Evolutionary conservation across 1,140 invertebrate species (phyloP), one percentile per base, ranked within the genome.

Genomic region (Lucilia cuprina): DNA sequence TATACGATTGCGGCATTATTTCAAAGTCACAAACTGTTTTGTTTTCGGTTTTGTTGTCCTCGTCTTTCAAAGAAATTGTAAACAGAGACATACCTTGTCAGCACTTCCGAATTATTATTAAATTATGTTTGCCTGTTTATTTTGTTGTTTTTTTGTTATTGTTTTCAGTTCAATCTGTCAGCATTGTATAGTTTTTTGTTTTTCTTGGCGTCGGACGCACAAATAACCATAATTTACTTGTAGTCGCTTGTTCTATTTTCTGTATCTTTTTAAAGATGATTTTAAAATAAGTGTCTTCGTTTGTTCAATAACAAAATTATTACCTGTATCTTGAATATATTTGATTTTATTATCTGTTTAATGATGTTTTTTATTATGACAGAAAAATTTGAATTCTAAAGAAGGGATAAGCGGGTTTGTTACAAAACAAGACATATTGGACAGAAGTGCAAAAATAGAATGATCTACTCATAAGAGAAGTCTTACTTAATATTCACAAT

Each of bases 41-140:
- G 13, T 35, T 70, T 70, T 80, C 17, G 21, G 49, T 78, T 5
- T 25, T 9, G 34, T 13, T 8, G n/a, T 80, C 49, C 77, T 80
- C 65, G 25, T 30, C 25, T 70, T 70, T 17, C n/a, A n/a, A n/a
- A 60, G 65, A 70, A 70, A 70, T 70, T 80, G 77, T 80, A 80
- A 80, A 80, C 77, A 49, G 41, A 80, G 77, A 80, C 77, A 80
- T 80, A 80, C 77, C n/a, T 49, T 80, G 77, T 80, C 77, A 80
- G 77, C 77, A 80, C 77, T 80, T 80, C 77, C 77, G 77, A 80
- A 80, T 80, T 80, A 80, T 80, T 80, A 21, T 25, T 49, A 80
- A 80, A 80, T 50, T 49, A 80, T 80, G 77, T 80, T 50, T 49
- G 74, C 0, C 41, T 78, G 34, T 78, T 78, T 78, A n/a, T 60